A percentile compares a stretch with the other conserved stretches of the same genome.
Conservation (phyloP, 2,888 invertebrate species). For the Lysandra bellargus region DNA sequence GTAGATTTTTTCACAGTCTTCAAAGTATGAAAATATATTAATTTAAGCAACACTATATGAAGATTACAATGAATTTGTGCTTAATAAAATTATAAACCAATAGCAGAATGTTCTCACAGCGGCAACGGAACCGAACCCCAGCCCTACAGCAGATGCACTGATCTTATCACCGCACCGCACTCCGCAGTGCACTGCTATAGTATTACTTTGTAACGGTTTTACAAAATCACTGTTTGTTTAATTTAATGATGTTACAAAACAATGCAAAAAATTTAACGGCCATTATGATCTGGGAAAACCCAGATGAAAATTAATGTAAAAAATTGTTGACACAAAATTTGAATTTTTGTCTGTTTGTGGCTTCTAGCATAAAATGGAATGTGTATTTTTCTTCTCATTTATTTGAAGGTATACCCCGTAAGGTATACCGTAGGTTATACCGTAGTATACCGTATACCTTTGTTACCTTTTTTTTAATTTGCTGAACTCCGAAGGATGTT, state of each 20-base stretch:
- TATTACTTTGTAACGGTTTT: constrained; percentile 73
- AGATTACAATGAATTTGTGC: constrained; percentile 36
- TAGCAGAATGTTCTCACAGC: constrained; percentile 68
- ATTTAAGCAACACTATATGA: background rate
- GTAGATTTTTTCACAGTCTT: no score
- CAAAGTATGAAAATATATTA: no score
- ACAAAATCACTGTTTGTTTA: constrained; percentile 46
- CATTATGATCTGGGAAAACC: background rate
- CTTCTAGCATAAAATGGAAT: no score
- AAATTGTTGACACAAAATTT: no score
- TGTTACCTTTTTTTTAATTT: background rate
- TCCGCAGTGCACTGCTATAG: constrained; percentile 68
- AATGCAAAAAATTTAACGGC: background rate
- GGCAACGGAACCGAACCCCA: constrained; percentile 69
- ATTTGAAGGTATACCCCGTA: no score
- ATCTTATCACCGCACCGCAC: constrained; percentile 75
- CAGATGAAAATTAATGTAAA: no score
- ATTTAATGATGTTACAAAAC: background rate
- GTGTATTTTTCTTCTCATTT: background rate
- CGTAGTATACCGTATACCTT: background rate
- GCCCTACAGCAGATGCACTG: constrained; percentile 71
- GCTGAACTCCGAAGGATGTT: background rate
- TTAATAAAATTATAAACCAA: constrained; percentile 71
- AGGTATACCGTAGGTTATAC: no score
- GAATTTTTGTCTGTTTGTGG: no score